Conservation (phyloP, 2,797 vertebrate genomes). For the Synaphobranchus kaupii region DNA sequence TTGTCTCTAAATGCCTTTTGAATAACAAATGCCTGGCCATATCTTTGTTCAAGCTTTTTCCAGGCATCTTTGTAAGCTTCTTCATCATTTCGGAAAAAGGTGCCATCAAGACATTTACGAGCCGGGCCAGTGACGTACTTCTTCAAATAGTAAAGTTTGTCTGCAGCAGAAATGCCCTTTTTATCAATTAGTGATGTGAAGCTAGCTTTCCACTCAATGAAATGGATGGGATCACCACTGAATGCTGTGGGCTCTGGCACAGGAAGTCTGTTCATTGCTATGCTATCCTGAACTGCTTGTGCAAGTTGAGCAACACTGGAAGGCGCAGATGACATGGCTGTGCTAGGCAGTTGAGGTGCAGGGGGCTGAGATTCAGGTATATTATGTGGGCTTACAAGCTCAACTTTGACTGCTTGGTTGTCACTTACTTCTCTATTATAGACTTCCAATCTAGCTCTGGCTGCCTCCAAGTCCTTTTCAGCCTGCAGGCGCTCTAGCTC, state of each 20-base stretch:
- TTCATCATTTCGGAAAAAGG: constrained; percentile 17
- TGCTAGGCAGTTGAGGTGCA: no score
- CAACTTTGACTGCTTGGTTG: neutral
- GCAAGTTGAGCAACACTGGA: neutral
- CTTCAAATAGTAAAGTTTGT: constrained; percentile 38
- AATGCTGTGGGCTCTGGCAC: constrained; percentile 36
- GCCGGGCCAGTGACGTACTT: constrained; percentile 37
- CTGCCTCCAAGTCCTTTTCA: neutral
- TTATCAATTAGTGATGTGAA: constrained; percentile 41
- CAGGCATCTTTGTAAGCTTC: constrained; percentile 11
- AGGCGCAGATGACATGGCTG: neutral
- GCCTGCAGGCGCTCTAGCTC: neutral
- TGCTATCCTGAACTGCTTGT: neutral
- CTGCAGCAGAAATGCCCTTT: constrained; percentile 36
- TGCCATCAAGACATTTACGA: constrained; percentile 40
- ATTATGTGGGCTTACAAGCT: neutral
- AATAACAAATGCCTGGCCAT: constrained; percentile 33
- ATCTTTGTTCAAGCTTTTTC: neutral
- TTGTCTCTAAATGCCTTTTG: constrained; percentile 43
- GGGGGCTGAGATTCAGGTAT: neutral
- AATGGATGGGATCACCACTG: constrained; percentile 35
- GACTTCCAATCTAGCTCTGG: neutral
- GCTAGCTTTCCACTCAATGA: constrained; percentile 40
- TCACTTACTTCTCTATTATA: no score
- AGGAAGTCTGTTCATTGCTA: constrained; percentile 38